Base-by-base conservation (phyloP, 2,113 vertebrate species). In the Brachypteracias leptosomus region DNA sequence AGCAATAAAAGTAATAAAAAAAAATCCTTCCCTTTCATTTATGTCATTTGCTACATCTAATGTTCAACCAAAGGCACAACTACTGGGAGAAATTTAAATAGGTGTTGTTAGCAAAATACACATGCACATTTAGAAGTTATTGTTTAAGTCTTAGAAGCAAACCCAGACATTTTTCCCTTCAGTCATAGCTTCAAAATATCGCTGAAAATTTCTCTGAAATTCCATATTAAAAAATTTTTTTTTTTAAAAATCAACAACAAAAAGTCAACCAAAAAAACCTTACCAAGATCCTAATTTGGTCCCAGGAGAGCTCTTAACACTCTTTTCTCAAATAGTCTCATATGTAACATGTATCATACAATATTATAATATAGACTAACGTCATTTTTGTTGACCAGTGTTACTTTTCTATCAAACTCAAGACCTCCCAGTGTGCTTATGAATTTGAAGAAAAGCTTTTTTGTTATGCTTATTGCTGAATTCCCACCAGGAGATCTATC, bases 1-100 rank as follows among this genome's bases (percentile, higher is more conserved):
- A 88, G 36, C 59, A 90, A 74, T 94, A 82, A 79, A 92, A 90
- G 16, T 59, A 93, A 95, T 74, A 36, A 49, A 90, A 91, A 76
- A 52, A 81, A 47, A n/a, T 84, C 38, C 44, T 71, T 73, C 24
- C 33, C 44, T 57, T 71, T 17, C 6, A 4, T 94, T 94, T 82
- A 47, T 83, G 7, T 36, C n/a, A 25, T 90, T 76, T 59, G 28
- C 55, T 85, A 35, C 40, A 71, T 57, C 19, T 63, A 8, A 66
- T 29, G 20, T 55, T 85, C 72, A 77, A 17, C 42, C 54, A 76
- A n/a, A 92, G 16, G 66, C 28, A 83, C 11, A 25, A 70, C 35
- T 26, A 26, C n/a, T 40, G 38, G 18, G 35, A 15, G 11, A 47
- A 89, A 67, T 71, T 58, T 73, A 63, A 61, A 29, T 6, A 94